Percentiles rank a stretch among this genome's conserved stretches.
Evolutionary conservation across 2,888 invertebrate species (phyloP).

Genomic region (Hypena proboscidalis): DNA sequence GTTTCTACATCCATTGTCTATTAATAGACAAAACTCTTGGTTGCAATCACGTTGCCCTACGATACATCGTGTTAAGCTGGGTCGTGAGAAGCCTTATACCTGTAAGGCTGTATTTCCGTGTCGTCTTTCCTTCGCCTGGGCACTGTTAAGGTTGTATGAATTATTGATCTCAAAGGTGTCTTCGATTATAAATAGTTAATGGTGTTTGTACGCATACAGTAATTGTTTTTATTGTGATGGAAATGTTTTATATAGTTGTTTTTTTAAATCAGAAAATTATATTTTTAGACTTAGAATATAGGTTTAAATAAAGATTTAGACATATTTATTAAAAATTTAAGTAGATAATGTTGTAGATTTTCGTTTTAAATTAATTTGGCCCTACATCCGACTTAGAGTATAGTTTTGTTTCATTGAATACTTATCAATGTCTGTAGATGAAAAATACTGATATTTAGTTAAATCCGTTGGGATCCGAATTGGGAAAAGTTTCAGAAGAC

Average conservation of each 20-base stretch:
- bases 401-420: too few species aligned
- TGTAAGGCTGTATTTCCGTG: constrained; percentile 64
- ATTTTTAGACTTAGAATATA: too few species aligned
- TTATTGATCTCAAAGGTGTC: constrained; percentile 40
- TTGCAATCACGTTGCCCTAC: constrained; percentile 60
- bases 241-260: background rate
- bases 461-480: too few species aligned
- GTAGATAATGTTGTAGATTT: too few species aligned
- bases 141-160: constrained; percentile 48
- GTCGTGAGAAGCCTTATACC: constrained; percentile 71
- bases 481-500: too few species aligned
- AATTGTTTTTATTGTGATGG: background rate
- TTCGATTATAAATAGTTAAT: constrained; percentile 18
- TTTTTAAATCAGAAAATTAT: too few species aligned
- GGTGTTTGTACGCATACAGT: background rate
- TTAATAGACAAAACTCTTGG: constrained; percentile 23
- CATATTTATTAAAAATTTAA: too few species aligned
- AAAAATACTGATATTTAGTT: too few species aligned
- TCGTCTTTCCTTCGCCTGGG: constrained; percentile 65
- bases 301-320: too few species aligned
- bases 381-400: too few species aligned
- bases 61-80: constrained; percentile 62
- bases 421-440: too few species aligned
- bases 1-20: constrained; percentile 15
- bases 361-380: too few species aligned